These are phyloP conservation scores for Leiothrix lutea DNA, from an alignment of 2,113 vertebrate genomes.

Conservation along the genomic window DNA sequence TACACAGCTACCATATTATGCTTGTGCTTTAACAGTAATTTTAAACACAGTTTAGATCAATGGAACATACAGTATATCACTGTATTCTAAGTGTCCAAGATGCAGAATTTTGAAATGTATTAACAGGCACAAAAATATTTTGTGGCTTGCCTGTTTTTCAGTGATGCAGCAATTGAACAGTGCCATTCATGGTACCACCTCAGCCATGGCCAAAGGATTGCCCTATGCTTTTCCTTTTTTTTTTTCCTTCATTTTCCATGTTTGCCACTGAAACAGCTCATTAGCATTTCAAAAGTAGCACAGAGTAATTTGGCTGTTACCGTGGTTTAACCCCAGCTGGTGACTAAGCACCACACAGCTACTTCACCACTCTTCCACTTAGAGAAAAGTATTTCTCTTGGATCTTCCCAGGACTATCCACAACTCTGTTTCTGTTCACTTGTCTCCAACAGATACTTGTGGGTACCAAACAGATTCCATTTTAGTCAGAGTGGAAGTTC, in stretches of 20 bases:
- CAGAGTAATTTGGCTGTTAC: background rate
- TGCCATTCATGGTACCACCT: no score
- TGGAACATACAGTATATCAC: background rate
- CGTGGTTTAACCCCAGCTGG: fast-evolving
- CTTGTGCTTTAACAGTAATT: background rate
- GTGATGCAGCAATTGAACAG: background rate
- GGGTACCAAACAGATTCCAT: background rate
- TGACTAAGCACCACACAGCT: background rate
- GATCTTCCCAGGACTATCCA: background rate
- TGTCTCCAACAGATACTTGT: background rate
- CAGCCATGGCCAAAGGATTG: background rate
- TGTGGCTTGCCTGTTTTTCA: background rate
- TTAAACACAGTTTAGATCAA: background rate
- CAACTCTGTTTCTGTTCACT: background rate
- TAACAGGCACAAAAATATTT: background rate
- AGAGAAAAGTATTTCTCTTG: background rate
- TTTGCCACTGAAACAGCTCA: background rate
- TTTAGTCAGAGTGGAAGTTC: background rate
- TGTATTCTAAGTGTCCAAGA: background rate
- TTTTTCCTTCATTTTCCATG: background rate
- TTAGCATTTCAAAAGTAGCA: background rate
- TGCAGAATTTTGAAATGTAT: background rate
- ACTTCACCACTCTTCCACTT: background rate
- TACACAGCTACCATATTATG: background rate
- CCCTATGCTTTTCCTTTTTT: fast-evolving